These are phyloP conservation scores for Esox lucius DNA, from an alignment of 2,797 vertebrate genomes.

Conservation along the genomic window DNA sequence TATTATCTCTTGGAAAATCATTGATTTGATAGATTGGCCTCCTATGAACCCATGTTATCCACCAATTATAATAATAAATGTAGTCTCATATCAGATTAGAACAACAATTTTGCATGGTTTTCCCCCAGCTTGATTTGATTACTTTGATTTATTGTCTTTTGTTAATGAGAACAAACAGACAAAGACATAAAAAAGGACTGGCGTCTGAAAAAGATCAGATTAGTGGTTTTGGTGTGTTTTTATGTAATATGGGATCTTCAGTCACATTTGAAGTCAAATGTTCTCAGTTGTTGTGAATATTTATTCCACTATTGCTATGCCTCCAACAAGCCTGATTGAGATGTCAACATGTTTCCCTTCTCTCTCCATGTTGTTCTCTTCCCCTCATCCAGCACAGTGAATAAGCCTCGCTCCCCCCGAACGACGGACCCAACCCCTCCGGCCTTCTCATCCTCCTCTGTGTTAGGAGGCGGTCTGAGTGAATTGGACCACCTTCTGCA, in stretches of 20 bases:
- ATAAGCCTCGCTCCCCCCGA: slow-evolving; percentile 85
- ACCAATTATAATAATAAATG: background rate
- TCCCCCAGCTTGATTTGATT: background rate
- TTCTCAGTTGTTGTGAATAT: no score
- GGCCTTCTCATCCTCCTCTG: slow-evolving; percentile 83
- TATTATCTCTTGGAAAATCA: background rate
- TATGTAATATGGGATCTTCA: no score
- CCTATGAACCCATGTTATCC: background rate
- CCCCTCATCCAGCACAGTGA: slow-evolving; percentile 79
- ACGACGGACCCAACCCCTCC: slow-evolving; percentile 62
- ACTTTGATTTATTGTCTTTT: background rate
- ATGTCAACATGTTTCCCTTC: background rate
- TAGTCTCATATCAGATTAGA: slow-evolving; percentile 3
- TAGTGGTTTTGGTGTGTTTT: no score
- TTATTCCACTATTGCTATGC: no score
- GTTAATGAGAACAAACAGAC: background rate
- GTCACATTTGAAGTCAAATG: no score
- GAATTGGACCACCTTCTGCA: slow-evolving; percentile 89
- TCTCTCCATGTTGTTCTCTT: background rate
- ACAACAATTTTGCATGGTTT: background rate
- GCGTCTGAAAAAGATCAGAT: no score
- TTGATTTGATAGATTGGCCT: background rate
- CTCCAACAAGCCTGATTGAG: background rate
- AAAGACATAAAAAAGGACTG: background rate
- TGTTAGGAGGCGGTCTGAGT: slow-evolving; percentile 86